These are phyloP conservation scores for Merluccius polli DNA, from an alignment of 2,797 vertebrate genomes.

Conservation along the genomic window DNA sequence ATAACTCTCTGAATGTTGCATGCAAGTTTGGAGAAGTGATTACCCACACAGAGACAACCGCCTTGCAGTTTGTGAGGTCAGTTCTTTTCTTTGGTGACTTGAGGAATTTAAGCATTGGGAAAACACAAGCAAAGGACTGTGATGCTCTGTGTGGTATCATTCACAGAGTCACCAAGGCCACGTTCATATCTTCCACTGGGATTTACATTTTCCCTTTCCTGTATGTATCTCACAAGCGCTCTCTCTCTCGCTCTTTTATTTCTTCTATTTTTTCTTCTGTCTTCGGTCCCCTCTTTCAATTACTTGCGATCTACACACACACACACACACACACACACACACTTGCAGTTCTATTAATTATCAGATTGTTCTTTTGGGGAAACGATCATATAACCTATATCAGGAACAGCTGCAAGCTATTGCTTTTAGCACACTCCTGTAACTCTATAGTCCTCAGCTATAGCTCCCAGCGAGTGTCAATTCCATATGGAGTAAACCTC, in stretches of 20 bases:
- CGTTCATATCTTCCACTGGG: not conserved
- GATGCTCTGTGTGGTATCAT: not conserved
- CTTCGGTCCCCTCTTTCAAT: not conserved
- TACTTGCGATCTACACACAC: constrained; percentile 15
- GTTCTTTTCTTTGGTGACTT: not conserved
- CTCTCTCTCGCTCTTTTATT: not conserved
- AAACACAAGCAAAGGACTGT: not conserved
- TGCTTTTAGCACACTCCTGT: not conserved
- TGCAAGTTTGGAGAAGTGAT: not conserved
- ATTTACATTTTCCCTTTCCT: not conserved
- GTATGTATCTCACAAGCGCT: not conserved
- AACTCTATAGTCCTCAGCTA: constrained; percentile 11
- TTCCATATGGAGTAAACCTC: not conserved
- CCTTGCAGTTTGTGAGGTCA: not conserved
- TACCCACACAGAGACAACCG: not conserved
- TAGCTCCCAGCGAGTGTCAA: not conserved
- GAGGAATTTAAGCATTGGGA: not conserved
- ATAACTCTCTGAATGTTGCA: not conserved
- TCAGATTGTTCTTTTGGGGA: constrained; percentile 13
- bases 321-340: constrained; percentile 11
- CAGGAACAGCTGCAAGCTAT: constrained; percentile 9
- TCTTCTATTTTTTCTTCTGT: not conserved
- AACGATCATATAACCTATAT: constrained; percentile 5
- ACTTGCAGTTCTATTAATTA: constrained; percentile 12
- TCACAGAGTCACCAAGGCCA: not conserved